phyloP scores from a whole-genome alignment of 2,888 invertebrate species.

The Germaria angustata region DNA sequence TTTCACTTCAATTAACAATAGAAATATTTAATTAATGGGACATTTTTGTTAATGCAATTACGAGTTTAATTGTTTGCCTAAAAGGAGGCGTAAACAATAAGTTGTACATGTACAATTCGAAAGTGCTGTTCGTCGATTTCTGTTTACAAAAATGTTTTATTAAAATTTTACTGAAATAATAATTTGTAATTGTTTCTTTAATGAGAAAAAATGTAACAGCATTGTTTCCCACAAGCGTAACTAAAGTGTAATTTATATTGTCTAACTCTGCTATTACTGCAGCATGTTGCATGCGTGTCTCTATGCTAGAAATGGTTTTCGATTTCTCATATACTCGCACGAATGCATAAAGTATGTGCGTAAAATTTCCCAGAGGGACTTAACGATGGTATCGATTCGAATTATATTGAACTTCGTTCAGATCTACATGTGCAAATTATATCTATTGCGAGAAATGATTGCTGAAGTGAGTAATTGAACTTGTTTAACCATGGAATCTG shows the following conservation, averaged over 20 bases:
- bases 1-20: conserved; percentile 14
- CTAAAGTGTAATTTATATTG: conserved; percentile 4
- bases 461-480: not conserved
- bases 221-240: conserved; percentile 5
- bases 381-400: not conserved
- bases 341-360: not conserved
- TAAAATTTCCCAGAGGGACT: conserved; percentile 5
- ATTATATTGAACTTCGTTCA: not conserved
- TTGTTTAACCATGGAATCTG: not conserved
- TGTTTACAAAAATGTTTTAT: not conserved
- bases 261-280: not conserved
- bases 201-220: not conserved
- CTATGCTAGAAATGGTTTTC: too few species aligned
- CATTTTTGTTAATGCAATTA: not conserved
- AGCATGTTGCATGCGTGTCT: too few species aligned
- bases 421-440: conserved; percentile 26
- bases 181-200: not conserved
- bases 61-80: not conserved
- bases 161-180: conserved; percentile 25
- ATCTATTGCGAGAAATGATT: too few species aligned
- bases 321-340: too few species aligned
- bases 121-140: not conserved
- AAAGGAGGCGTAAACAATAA: conserved; percentile 30
- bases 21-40: not conserved
- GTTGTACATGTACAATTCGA: not conserved